These are phyloP conservation scores for Chrysopilus asiliformis DNA, from an alignment of 2,888 invertebrate species.

Conservation along the genomic window DNA sequence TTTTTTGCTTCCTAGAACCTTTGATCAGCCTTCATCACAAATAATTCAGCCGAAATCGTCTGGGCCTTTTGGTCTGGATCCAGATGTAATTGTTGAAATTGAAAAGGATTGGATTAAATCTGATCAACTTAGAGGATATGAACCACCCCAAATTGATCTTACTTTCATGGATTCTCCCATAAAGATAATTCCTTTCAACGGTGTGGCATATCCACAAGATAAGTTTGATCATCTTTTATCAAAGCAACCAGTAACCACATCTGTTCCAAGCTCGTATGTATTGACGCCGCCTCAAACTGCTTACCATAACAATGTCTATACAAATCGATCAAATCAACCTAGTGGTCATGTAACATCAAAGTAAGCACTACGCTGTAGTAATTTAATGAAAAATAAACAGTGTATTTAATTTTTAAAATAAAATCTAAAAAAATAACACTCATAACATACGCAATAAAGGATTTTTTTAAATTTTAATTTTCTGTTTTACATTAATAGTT, in stretches of 20 bases:
- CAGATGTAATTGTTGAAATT: slow-evolving; percentile 53
- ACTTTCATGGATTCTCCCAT: slow-evolving; percentile 37
- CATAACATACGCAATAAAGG: no score
- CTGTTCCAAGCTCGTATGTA: no score
- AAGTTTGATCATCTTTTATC: slow-evolving; percentile 30
- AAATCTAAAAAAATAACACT: neutral
- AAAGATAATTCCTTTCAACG: slow-evolving; percentile 40
- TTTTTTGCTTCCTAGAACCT: slow-evolving; percentile 28
- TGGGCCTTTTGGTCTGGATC: slow-evolving; percentile 70
- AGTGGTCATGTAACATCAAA: slow-evolving; percentile 6
- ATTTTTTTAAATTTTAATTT: neutral
- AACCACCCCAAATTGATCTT: slow-evolving; percentile 29
- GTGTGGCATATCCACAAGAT: slow-evolving; percentile 34
- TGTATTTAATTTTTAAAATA: neutral
- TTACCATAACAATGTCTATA: no score
- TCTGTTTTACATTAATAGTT: slow-evolving; percentile 17
- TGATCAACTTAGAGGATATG: slow-evolving; percentile 36
- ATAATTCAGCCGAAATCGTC: slow-evolving; percentile 36
- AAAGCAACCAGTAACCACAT: slow-evolving; percentile 21
- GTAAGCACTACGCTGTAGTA: no score
- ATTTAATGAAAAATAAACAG: neutral
- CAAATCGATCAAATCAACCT: slow-evolving; percentile 12
- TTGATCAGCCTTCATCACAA: slow-evolving; percentile 25
- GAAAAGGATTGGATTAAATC: slow-evolving; percentile 40
- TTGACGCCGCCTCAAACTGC: slow-evolving; percentile 26